Evolutionary conservation across 35 echinoderm and acorn worm species (phyloP), one percentile per base, ranked within the genome.

Genomic region (Hemicentrotus pulcherrimus): DNA sequence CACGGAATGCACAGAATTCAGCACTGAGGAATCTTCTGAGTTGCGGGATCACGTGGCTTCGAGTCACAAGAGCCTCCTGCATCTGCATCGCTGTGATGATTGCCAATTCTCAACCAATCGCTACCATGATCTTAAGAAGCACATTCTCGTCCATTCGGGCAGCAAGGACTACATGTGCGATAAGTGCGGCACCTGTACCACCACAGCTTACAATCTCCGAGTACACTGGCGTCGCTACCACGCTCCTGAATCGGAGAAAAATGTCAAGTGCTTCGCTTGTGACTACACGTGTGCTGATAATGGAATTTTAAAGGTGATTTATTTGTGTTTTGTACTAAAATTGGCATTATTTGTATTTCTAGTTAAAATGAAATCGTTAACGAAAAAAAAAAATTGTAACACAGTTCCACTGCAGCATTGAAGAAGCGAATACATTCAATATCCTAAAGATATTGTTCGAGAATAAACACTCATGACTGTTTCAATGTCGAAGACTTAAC

Each of bases 141-240:
- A 99, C 61, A 92, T 99, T 33, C 60, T 95, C 12, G 96, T 96
- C 30, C 98, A 99, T 91, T 92, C 94, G 14, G 97, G 96, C 28
- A 95, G 91, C 10, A 98, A 98, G 46, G 95, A 95, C 52, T 97
- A 91, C 85, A 96, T 96, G 96, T 99, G 96, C 87, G 98, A 99
- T 71, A 86, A 96, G 58, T 99, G 98, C 65, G 98, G 98, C 45
- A 97, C 96, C 16, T 86, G 94, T 70, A 97, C 96, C 91, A 97
- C 96, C 24, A 97, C 96, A 35, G 88, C 94, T 1, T 99, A 99
- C 88, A 99, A 99, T 86, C 93, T 99, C 13, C 95, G 96, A 65
- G 95, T 99, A 6, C 98, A 99, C 65, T 91, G 92, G 28, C 47
- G 94, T 18, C 87, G 98, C 15, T 93, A 97, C 47, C 98, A 99